Base-by-base conservation (phyloP, 2,888 invertebrate species). In the Griposia aprilina region DNA sequence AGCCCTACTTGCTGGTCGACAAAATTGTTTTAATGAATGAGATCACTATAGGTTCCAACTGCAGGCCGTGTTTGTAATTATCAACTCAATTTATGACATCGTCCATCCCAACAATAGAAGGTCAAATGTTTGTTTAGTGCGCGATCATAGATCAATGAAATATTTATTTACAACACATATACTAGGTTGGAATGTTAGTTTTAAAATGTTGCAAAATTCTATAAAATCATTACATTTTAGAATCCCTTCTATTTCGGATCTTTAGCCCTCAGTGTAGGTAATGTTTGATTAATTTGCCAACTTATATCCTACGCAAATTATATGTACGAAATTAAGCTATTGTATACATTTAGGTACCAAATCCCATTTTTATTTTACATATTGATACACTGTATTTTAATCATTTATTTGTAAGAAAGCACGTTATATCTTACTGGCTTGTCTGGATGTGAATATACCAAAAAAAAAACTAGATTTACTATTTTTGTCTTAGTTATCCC, bases 121-220 rank as follows among this genome's bases (percentile, higher is more conserved):
- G 50, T 48, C 13, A 15, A n/a, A 15, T 78, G 63, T 77, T 65
- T 36, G 36, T 30, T 26, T 62, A 50, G 17, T 66, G 59, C 0
- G 30, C 41, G 59, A 62, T 60, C 60, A 52, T 23, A 66, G 41
- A 48, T 70, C 23, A 71, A 63, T n/a, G 6, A 41, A 66, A 30
- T 67, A 62, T 55, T 69, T 65, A 66, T 70, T 78, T 63, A 77
- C 82, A 72, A 69, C 74, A 78, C 67, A 23, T 76, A 81, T 41
- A 72, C 72, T 86, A 88, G 66, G 86, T 72, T 80, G 88, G 87
- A 87, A 87, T 88, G 86, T 86, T 76, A 78, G 57, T 82, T 79
- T 74, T 50, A 73, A 83, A 78, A 85, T 81, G 71, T 80, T 79
- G 66, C 60, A 73, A 70, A 23, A 52, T 76, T 81, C 66, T 69